phyloP scores from a whole-genome alignment of 2,888 invertebrate species.

The Dusona sp. region DNA sequence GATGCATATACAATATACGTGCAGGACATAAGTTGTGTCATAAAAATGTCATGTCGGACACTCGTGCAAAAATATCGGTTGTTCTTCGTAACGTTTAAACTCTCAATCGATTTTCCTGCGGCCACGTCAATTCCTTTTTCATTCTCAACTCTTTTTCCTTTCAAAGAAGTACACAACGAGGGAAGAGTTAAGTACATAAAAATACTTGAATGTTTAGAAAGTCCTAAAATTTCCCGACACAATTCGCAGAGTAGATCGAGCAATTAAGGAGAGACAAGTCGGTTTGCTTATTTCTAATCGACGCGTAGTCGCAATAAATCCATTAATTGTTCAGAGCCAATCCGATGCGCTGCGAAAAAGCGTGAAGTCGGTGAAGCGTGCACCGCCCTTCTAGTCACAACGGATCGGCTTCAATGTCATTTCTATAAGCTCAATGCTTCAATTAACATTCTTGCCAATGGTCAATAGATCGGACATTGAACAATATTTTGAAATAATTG shows the following conservation, averaged over 20 bases:
- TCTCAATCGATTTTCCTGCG: conserved; percentile 28
- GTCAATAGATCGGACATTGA: not conserved
- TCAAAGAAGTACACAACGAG: not conserved
- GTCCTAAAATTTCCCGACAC: not conserved
- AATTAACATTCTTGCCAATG: not conserved
- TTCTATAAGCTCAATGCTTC: not conserved
- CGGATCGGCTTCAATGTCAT: not conserved
- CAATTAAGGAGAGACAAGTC: no score
- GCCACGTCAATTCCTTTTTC: conserved; percentile 17
- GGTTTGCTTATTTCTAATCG: not conserved
- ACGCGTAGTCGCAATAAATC: not conserved
- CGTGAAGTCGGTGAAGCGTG: not conserved
- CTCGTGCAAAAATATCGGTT: not conserved
- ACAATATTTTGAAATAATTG: not conserved
- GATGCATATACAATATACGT: not conserved
- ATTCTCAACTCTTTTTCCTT: not conserved
- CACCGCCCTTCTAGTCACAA: no score
- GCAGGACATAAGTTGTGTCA: conserved; percentile 10
- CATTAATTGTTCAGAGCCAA: no score
- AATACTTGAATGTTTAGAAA: not conserved
- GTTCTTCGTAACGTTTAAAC: conserved; percentile 26
- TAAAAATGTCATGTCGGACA: conserved; percentile 14
- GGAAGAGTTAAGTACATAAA: not conserved
- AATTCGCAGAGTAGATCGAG: not conserved
- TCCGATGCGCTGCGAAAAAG: not conserved